Base-by-base conservation (phyloP, 2,888 invertebrate species). In the Parochlus steinenii region DNA sequence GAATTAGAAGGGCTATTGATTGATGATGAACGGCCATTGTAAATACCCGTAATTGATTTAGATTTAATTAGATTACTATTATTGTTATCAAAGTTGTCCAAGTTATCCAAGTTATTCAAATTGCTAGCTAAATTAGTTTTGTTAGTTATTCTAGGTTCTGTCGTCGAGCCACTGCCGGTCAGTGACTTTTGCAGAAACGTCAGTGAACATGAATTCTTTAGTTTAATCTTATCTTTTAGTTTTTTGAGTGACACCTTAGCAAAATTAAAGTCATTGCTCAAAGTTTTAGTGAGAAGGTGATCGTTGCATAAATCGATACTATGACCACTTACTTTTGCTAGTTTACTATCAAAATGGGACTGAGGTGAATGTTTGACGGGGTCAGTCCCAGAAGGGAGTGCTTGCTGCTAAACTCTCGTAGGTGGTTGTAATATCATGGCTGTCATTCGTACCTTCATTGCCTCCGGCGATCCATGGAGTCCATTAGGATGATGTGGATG, bases 381-480 rank as follows among this genome's bases (percentile, higher is more conserved):
- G 28, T 39, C 32, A 30, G 40, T 38, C 41, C 38, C 39, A 38
- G 48, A 50, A 51, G 52, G 54, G 51, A 55, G 54, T 58, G 58
- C 57, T n/a, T n/a, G n/a, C 58, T 58, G 58, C 59, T 59, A 59
- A 57, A 78, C 81, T 66, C 80, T 77, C 65, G 82, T 83, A 60
- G 85, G 83, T 51, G 83, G 79, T 67, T 83, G 83, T 62, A 83
- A 69, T 64, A 83, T 80, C 67, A 81, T 80, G 57, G 85, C 81
- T 54, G 83, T 83, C 61, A 82, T 76, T 64, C 83, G 81, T 66
- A 85, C 81, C 75, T 82, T 81, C 71, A 80, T 76, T 63, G 76
- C 77, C 65, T 69, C 83, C 52, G 73, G 82, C 56, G 71, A 72
- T 55, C 62, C 53, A 49, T 49, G 43, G 41, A 51, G 51, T 20